These are phyloP conservation scores for Pocota personata DNA, from an alignment of 2,888 invertebrate species.

Conservation along the genomic window DNA sequence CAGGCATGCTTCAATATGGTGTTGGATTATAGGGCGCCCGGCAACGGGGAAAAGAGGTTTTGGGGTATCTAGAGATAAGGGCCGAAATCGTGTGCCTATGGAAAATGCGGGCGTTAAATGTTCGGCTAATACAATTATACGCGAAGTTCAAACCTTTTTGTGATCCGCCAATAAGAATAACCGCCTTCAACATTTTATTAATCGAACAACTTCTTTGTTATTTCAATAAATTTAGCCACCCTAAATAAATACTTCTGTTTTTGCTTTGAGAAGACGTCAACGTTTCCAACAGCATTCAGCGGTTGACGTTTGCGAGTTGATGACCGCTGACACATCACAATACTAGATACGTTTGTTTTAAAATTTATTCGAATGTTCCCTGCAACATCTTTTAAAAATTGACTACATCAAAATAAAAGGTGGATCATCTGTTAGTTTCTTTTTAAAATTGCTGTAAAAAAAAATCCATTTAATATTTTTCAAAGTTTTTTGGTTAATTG, in stretches of 20 bases:
- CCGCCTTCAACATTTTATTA: slow-evolving; percentile 89
- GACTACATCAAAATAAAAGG: too few relatives aligned
- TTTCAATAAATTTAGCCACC: slow-evolving; percentile 4
- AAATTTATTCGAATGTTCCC: not conserved
- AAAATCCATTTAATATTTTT: too few relatives aligned
- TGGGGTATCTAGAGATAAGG: slow-evolving; percentile 97
- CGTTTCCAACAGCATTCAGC: not conserved
- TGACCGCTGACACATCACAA: slow-evolving; percentile 17
- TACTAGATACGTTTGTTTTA: slow-evolving; percentile 17
- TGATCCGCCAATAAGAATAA: slow-evolving; percentile 96
- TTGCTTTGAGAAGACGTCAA: not conserved
- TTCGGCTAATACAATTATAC: not conserved
- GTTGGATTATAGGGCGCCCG: slow-evolving; percentile 97
- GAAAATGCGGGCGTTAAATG: not conserved
- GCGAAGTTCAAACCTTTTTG: slow-evolving; percentile 90
- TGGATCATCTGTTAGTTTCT: too few relatives aligned
- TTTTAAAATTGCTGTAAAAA: too few relatives aligned
- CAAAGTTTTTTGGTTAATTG: too few relatives aligned
- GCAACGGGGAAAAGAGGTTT: slow-evolving; percentile 99
- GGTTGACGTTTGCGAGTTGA: not conserved
- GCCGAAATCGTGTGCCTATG: slow-evolving; percentile 97
- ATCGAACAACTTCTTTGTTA: not conserved
- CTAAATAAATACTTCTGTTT: slow-evolving; percentile 6
- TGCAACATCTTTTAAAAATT: too few relatives aligned
- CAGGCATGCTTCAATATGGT: slow-evolving; percentile 97